A percentile compares a stretch with the other conserved stretches of the same genome.
These are phyloP conservation scores for Nerophis lumbriciformis DNA, from an alignment of 2,113 vertebrate species.

Conservation along the genomic window DNA sequence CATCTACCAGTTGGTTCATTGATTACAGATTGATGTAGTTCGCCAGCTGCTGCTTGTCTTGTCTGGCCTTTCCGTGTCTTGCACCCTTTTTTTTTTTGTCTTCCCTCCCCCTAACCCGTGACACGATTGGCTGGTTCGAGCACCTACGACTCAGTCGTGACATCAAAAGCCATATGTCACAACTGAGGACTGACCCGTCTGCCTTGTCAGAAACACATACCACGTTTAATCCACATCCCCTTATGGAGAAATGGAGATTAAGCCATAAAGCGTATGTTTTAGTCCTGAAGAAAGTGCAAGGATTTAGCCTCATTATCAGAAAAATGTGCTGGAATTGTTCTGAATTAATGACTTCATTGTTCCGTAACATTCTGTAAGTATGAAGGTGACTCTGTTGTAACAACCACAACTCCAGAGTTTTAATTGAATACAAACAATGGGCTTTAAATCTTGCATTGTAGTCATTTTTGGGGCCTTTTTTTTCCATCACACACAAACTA, in stretches of 20 bases:
- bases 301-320: background rate
- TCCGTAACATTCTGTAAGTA: background rate
- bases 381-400: background rate
- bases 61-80: slow-evolving; percentile 48
- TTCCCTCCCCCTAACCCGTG: slow-evolving; percentile 21
- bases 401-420: background rate
- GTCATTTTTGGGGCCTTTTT: background rate
- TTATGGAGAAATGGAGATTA: slow-evolving; percentile 49
- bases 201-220: slow-evolving; percentile 23
- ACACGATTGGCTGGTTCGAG: slow-evolving; percentile 62
- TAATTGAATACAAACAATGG: background rate
- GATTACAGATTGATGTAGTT: slow-evolving; percentile 73
- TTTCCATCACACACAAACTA: slow-evolving; percentile 10
- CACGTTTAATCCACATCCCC: slow-evolving; percentile 41
- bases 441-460: background rate
- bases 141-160: slow-evolving; percentile 31
- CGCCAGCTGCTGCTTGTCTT: slow-evolving; percentile 74
- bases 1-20: slow-evolving; percentile 74
- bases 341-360: too few relatives aligned
- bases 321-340: background rate
- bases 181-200: slow-evolving; percentile 37
- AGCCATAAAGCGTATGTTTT: slow-evolving; percentile 32
- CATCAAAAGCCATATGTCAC: slow-evolving; percentile 71
- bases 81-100: slow-evolving; percentile 19
- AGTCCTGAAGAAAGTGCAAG: slow-evolving; percentile 51